Percentiles rank a stretch among this genome's conserved stretches.
phyloP scores from a whole-genome alignment of 2,113 vertebrate genomes.

The Gymnocephalus cernua region DNA sequence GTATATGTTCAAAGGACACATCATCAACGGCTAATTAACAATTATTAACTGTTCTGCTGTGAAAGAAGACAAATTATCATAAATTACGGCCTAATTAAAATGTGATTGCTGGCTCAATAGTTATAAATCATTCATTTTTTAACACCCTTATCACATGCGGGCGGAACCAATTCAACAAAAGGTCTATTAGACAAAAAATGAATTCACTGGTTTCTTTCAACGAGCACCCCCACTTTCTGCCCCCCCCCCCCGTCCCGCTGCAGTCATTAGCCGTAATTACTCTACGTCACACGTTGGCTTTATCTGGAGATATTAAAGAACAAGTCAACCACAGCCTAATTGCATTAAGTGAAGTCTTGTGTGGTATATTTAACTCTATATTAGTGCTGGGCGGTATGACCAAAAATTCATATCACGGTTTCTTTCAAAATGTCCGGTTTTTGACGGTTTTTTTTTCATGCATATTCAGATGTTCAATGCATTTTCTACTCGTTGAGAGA shows the following conservation, averaged over 20 bases:
- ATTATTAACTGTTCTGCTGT: conserved; percentile 84
- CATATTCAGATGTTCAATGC: no score
- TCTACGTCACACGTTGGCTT: conserved; percentile 77
- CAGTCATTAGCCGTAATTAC: conserved; percentile 83
- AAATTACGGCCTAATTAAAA: conserved; percentile 86
- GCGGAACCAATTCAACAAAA: conserved; percentile 84
- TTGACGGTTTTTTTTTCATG: no score
- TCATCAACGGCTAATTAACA: conserved; percentile 84
- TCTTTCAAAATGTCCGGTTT: no score
- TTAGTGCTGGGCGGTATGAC: no score
- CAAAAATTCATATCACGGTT: no score
- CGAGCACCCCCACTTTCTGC: conserved; percentile 67
- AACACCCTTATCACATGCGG: conserved; percentile 82
- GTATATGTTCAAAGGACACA: conserved; percentile 82
- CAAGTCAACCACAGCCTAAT: conserved; percentile 79
- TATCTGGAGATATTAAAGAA: conserved; percentile 82
- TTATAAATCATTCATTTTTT: conserved; percentile 87
- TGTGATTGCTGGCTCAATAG: conserved; percentile 84
- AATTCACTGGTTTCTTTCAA: conserved; percentile 78
- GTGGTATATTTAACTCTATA: conserved; percentile 56
- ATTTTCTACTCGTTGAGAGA: no score
- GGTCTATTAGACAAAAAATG: conserved; percentile 83
- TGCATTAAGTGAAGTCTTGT: conserved; percentile 77
- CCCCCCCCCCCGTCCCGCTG: conserved; percentile 68
- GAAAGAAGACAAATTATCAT: conserved; percentile 86